phyloP scores from a whole-genome alignment of 2,797 vertebrate genomes.

The Cheirogaleus major region DNA sequence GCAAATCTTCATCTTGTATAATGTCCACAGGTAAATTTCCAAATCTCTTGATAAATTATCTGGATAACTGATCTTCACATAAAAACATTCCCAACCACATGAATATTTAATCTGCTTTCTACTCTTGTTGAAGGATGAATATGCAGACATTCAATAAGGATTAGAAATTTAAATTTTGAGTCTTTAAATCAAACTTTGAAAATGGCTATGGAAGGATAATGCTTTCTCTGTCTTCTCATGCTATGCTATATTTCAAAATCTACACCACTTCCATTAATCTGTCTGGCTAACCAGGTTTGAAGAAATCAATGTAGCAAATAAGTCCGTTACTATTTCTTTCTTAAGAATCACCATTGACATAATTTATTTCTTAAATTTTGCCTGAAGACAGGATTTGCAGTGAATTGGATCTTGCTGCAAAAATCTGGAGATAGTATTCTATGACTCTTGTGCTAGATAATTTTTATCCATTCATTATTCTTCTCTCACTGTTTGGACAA shows the following conservation, averaged over 20 bases:
- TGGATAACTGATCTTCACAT: background rate
- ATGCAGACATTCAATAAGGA: background rate
- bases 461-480: background rate
- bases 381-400: background rate
- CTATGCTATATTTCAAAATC: background rate
- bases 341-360: background rate
- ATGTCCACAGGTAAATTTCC: background rate
- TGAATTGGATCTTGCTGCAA: background rate
- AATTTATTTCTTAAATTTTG: slow-evolving; percentile 14
- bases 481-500: background rate
- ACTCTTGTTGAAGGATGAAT: background rate
- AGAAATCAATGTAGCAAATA: background rate
- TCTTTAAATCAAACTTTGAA: background rate
- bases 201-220: background rate
- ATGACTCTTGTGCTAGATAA: background rate
- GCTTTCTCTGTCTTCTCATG: background rate
- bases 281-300: background rate
- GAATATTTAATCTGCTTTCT: background rate
- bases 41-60: background rate
- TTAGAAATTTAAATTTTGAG: background rate
- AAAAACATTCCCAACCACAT: background rate
- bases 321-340: background rate
- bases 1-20: background rate
- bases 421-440: background rate
- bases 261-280: background rate